A percentile compares a stretch with the other conserved stretches of the same genome.
Conservation (phyloP, 2,113 vertebrate species). For the Percina caprodes region DNA sequence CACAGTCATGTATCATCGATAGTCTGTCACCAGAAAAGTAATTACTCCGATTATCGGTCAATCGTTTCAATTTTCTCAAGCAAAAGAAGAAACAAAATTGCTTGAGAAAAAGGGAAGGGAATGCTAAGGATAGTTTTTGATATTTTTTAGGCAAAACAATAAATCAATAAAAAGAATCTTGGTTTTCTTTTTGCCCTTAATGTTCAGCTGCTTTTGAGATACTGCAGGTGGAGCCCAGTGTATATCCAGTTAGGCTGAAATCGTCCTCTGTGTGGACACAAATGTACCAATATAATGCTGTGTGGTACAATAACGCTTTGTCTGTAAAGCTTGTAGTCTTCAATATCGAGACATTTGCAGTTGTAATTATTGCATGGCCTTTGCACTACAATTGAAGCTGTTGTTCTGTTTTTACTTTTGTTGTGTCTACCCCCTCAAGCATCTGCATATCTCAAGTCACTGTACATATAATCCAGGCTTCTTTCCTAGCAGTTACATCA, state of each 20-base stretch:
- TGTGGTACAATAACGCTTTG: too few species aligned
- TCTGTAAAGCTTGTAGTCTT: neutral
- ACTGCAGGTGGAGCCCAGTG: neutral
- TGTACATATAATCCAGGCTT: neutral
- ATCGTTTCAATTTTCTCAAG: too few species aligned
- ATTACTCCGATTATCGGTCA: too few species aligned
- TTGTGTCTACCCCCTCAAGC: neutral
- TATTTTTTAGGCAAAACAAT: too few species aligned
- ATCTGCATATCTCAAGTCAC: neutral
- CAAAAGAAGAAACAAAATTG: too few species aligned
- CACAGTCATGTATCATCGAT: too few species aligned
- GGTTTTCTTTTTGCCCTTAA: neutral
- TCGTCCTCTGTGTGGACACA: neutral
- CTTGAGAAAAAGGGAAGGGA: too few species aligned
- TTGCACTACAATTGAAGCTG: neutral
- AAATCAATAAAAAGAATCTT: neutral
- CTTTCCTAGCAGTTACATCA: constrained; percentile 15
- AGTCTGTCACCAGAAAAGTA: too few species aligned
- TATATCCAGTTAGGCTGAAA: too few species aligned
- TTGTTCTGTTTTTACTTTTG: neutral
- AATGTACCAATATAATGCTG: neutral
- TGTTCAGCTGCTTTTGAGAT: neutral
- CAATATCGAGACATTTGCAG: neutral
- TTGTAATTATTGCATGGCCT: neutral
- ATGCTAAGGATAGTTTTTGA: too few species aligned